These are phyloP conservation scores for Gallirallus australis DNA, from an alignment of 2,797 vertebrate genomes.

Conservation along the genomic window DNA sequence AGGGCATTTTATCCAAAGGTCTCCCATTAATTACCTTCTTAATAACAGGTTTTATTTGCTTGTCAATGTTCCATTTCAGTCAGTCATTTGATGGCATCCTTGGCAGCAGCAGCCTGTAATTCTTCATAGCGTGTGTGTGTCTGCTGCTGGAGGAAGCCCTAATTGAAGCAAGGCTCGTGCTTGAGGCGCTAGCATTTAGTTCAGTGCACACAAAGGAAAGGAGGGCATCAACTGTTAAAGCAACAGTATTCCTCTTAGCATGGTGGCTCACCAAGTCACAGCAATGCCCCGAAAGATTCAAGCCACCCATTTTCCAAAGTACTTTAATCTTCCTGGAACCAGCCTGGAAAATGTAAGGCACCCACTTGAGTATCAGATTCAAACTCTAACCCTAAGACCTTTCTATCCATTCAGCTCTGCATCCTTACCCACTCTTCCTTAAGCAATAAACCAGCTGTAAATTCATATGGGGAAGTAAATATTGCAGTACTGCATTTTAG, in stretches of 20 bases:
- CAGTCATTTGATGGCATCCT: slow-evolving; percentile 46
- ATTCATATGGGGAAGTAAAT: neutral
- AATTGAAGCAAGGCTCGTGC: slow-evolving; percentile 48
- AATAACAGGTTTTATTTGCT: slow-evolving; percentile 46
- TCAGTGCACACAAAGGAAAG: neutral
- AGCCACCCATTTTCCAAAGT: neutral
- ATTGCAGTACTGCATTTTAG: neutral
- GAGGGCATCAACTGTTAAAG: neutral
- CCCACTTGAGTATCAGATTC: neutral
- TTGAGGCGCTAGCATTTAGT: neutral
- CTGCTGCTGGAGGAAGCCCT: slow-evolving; percentile 23
- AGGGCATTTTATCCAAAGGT: neutral
- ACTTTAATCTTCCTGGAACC: neutral
- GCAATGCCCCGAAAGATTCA: neutral
- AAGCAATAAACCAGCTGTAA: neutral
- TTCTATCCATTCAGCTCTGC: neutral
- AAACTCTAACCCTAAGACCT: neutral
- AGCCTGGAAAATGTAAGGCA: neutral
- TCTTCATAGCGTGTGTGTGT: neutral
- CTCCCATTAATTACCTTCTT: slow-evolving; percentile 48
- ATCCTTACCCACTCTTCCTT: neutral
- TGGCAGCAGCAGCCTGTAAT: neutral
- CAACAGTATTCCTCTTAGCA: neutral
- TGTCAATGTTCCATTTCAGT: slow-evolving; percentile 40
- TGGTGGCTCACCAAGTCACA: neutral